Evolutionary conservation across 2,888 invertebrate genomes (phyloP).

Genomic region (Leucozona laternaria): DNA sequence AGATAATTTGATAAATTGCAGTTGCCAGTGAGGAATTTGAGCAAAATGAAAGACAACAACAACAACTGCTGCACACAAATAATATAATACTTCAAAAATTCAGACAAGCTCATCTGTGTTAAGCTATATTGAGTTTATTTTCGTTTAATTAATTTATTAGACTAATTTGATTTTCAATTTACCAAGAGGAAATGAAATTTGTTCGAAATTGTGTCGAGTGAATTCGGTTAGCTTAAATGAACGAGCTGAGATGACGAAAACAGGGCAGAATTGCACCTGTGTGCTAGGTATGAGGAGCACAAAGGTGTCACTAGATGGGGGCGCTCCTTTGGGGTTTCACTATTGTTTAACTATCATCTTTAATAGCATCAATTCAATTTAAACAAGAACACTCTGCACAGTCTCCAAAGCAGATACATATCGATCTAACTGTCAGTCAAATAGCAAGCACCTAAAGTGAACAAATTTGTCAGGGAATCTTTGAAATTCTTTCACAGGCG

Average conservation of each 20-base stretch:
- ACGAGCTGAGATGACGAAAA: not conserved
- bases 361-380: not conserved
- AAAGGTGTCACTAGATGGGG: not conserved
- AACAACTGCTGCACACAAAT: not conserved
- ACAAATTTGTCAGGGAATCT: too few relatives aligned
- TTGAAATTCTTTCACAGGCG: not conserved
- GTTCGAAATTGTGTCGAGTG: not conserved
- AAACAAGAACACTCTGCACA: too few relatives aligned
- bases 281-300: too few relatives aligned
- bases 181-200: constrained; percentile 36
- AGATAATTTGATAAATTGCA: constrained; percentile 55
- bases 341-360: too few relatives aligned
- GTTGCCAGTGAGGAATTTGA: constrained; percentile 19
- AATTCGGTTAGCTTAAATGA: constrained; percentile 9
- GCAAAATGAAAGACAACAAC: constrained; percentile 1
- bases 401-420: too few relatives aligned
- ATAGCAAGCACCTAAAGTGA: too few relatives aligned
- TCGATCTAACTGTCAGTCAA: too few relatives aligned
- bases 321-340: not conserved
- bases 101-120: constrained; percentile 42
- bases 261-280: not conserved
- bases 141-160: constrained; percentile 54
- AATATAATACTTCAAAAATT: constrained; percentile 24
- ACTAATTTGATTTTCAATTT: constrained; percentile 56
- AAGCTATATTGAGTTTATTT: constrained; percentile 51